These are phyloP conservation scores for Ryuthela nishihirai DNA, from an alignment of 2,888 invertebrate genomes.

Conservation along the genomic window DNA sequence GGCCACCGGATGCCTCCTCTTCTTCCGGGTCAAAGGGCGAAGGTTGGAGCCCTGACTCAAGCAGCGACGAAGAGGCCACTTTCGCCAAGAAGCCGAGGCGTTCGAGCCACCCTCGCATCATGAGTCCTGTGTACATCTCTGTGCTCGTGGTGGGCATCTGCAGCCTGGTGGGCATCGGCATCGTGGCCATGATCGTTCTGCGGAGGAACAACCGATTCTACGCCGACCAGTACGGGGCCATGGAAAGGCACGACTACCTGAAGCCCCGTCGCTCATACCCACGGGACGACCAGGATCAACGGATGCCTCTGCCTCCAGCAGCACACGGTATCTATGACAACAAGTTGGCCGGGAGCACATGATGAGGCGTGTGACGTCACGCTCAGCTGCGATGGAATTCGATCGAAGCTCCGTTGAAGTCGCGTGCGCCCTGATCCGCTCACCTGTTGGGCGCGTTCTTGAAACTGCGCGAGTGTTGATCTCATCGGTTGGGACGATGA, in stretches of 20 bases:
- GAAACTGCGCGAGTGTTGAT: too few relatives aligned
- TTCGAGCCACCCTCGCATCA: constrained; percentile 23
- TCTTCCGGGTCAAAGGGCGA: too few relatives aligned
- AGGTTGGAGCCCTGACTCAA: too few relatives aligned
- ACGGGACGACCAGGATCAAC: not conserved
- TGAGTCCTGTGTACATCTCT: constrained; percentile 51
- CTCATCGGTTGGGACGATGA: too few relatives aligned
- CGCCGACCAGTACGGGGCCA: constrained; percentile 25
- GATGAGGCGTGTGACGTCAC: too few relatives aligned
- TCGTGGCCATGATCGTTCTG: constrained; percentile 50
- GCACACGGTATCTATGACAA: not conserved
- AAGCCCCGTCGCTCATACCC: constrained; percentile 12
- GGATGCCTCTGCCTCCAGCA: not conserved
- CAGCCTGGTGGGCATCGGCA: constrained; percentile 48
- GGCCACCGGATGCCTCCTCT: too few relatives aligned
- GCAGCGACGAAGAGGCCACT: too few relatives aligned
- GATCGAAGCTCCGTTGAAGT: too few relatives aligned
- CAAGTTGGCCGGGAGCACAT: not conserved
- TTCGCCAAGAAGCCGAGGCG: too few relatives aligned
- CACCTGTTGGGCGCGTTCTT: too few relatives aligned
- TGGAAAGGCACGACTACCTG: constrained; percentile 31
- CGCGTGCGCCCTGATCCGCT: too few relatives aligned
- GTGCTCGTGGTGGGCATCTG: constrained; percentile 50
- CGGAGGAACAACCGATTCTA: constrained; percentile 45
- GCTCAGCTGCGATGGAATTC: too few relatives aligned